phyloP scores from a whole-genome alignment of 2,113 vertebrate species.

The Hassar affinis region DNA sequence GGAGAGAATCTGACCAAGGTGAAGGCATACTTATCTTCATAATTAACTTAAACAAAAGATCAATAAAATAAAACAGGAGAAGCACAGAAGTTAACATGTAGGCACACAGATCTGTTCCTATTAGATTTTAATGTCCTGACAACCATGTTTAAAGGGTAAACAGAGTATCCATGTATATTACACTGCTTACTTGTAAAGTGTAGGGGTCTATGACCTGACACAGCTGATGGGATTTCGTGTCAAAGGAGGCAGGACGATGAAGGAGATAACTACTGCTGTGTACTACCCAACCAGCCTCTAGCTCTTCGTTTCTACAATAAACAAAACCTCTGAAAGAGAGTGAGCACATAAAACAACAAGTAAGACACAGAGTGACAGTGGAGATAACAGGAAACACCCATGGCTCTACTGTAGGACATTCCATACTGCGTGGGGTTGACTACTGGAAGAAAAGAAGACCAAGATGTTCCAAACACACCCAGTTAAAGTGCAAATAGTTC shows the following conservation, averaged over 20 bases:
- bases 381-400: background rate
- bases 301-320: constrained; percentile 93
- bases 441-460: background rate
- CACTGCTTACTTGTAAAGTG: constrained; percentile 86
- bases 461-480: background rate
- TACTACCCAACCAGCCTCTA: constrained; percentile 93
- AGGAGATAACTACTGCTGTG: constrained; percentile 83
- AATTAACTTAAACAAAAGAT: background rate
- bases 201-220: constrained; percentile 95
- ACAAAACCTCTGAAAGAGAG: constrained; percentile 86
- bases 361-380: background rate
- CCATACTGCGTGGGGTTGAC: background rate
- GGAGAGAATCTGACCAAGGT: background rate
- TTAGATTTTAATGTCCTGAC: background rate
- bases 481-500: background rate
- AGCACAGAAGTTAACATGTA: background rate
- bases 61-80: background rate
- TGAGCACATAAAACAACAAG: background rate
- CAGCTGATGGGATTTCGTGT: constrained; percentile 94
- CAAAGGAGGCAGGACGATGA: constrained; percentile 91
- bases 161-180: background rate
- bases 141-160: background rate
- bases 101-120: background rate
- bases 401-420: background rate
- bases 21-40: background rate